These are phyloP conservation scores for Darevskia mixta DNA, from an alignment of 2,797 vertebrate genomes.

Conservation along the genomic window DNA sequence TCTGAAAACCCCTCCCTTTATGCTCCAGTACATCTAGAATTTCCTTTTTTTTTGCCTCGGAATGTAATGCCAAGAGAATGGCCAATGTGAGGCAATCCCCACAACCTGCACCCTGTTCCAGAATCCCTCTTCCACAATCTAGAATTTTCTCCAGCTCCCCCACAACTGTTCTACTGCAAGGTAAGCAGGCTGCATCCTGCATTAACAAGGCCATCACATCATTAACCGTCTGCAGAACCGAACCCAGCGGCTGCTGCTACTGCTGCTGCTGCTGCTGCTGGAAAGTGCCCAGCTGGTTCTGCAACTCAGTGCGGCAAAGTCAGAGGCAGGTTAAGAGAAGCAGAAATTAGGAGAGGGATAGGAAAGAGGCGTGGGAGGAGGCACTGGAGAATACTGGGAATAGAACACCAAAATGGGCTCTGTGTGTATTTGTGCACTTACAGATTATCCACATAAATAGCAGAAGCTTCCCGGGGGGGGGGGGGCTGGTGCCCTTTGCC, in stretches of 20 bases:
- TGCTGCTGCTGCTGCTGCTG: slow-evolving; percentile 37
- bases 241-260: slow-evolving; percentile 32
- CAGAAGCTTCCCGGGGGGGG: slow-evolving; percentile 49
- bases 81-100: background rate
- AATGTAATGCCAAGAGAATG: background rate
- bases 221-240: fast-evolving
- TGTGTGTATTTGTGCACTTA: background rate
- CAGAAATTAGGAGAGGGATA: background rate
- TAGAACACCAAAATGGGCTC: slow-evolving; percentile 56
- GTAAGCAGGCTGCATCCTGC: fast-evolving
- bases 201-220: fast-evolving
- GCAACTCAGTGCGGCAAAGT: slow-evolving; percentile 56
- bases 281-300: slow-evolving; percentile 64
- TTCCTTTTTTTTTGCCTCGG: background rate
- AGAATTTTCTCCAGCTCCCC: background rate
- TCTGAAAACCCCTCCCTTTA: background rate
- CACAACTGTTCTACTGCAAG: background rate
- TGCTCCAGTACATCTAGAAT: background rate
- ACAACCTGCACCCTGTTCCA: background rate
- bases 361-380: background rate
- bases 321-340: slow-evolving; percentile 60
- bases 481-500: slow-evolving; percentile 47
- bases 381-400: slow-evolving; percentile 40
- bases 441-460: slow-evolving; percentile 71
- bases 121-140: background rate